phyloP scores from a whole-genome alignment of 2,113 vertebrate species.

The Hydrochoerus hydrochaeris region DNA sequence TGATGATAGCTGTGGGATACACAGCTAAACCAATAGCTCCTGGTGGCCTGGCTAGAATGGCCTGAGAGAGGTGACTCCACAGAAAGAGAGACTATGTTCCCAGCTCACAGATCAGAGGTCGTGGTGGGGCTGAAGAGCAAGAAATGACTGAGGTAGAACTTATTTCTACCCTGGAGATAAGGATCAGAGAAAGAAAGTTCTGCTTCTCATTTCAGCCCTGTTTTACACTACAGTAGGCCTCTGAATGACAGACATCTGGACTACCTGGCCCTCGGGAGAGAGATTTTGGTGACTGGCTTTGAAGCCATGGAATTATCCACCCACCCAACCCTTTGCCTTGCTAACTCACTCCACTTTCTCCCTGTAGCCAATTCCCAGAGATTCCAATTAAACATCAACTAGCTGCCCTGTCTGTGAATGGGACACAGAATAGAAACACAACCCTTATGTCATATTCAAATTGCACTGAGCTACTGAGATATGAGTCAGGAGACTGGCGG shows the following conservation, averaged over 20 bases:
- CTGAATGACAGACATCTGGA: not conserved
- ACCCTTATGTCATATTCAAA: not conserved
- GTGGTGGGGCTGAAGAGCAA: not conserved
- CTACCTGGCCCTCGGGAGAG: not conserved
- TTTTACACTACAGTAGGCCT: not conserved
- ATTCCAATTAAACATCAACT: not conserved
- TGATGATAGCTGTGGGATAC: not conserved
- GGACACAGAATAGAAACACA: not conserved
- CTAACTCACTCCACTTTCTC: not conserved
- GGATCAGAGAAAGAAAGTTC: not conserved
- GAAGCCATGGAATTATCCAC: not conserved
- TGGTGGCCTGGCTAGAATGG: not conserved
- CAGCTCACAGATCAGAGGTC: not conserved
- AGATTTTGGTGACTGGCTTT: not conserved
- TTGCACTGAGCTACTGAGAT: not conserved
- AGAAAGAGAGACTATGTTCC: not conserved
- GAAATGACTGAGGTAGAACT: not conserved
- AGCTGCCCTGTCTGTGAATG: not conserved
- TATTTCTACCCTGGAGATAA: not conserved
- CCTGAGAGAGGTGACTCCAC: not conserved
- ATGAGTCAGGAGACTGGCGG: not conserved
- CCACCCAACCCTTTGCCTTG: not conserved
- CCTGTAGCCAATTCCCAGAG: not conserved
- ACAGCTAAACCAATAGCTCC: not conserved
- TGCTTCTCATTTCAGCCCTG: not conserved